Evolutionary conservation across 2,113 vertebrate species (phyloP).

Genomic region (Rallus limicola): DNA sequence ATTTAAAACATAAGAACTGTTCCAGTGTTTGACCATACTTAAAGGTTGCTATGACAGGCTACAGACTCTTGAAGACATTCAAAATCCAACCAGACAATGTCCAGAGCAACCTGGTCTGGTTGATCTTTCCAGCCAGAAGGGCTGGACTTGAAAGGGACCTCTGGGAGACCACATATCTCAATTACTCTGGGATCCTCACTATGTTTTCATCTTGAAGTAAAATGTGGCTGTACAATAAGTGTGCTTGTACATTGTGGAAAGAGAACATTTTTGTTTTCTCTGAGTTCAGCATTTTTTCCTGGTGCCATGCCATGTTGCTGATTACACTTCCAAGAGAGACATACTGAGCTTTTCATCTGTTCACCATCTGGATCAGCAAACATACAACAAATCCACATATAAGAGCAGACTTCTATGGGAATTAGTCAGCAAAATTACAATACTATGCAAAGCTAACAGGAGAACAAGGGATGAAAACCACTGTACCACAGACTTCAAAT

Average conservation of each 20-base stretch:
- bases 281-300: neutral
- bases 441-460: neutral
- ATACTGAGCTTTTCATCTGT: constrained; percentile 58
- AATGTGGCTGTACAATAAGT: neutral
- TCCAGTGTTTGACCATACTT: no score
- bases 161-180: neutral
- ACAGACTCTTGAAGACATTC: neutral
- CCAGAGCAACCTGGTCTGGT: neutral
- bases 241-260: neutral
- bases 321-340: neutral
- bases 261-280: neutral
- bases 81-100: neutral
- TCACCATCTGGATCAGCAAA: constrained; percentile 53
- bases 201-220: neutral
- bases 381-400: neutral
- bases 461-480: neutral
- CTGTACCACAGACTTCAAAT: neutral
- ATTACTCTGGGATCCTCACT: neutral
- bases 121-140: neutral
- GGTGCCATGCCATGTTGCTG: neutral
- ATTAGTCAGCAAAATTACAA: neutral
- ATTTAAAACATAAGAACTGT: neutral
- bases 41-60: neutral
- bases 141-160: no score
- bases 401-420: neutral